A percentile compares a stretch with the other conserved stretches of the same genome.
Conservation (phyloP, 1,140 invertebrate genomes). For the Hirudo medicinalis region DNA sequence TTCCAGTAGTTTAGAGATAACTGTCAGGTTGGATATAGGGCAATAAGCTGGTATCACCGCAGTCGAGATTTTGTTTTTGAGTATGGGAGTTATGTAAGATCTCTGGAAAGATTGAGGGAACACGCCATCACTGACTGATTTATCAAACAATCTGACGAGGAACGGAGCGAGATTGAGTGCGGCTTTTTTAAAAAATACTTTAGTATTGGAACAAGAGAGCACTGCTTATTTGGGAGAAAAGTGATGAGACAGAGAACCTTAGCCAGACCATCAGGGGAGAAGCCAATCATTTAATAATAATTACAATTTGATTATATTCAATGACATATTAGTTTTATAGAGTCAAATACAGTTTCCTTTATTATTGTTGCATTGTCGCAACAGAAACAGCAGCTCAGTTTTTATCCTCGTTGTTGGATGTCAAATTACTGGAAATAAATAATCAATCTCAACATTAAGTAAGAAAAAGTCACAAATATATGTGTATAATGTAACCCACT, state of each 20-base stretch:
- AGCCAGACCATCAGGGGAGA: neutral
- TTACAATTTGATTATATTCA: too few relatives aligned
- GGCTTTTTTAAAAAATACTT: neutral
- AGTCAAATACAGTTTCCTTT: too few relatives aligned
- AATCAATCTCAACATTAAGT: too few relatives aligned
- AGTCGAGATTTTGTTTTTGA: neutral
- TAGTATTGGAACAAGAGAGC: neutral
- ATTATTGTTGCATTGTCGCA: too few relatives aligned
- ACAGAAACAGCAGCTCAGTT: too few relatives aligned
- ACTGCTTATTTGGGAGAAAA: neutral
- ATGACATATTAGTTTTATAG: too few relatives aligned
- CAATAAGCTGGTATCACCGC: neutral
- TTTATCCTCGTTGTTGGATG: too few relatives aligned
- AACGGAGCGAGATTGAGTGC: neutral
- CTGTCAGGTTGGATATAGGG: neutral
- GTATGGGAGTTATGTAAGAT: too few relatives aligned
- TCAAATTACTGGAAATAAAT: too few relatives aligned
- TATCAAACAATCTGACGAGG: neutral
- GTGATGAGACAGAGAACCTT: neutral
- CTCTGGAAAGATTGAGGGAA: neutral
- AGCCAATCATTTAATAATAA: too few relatives aligned
- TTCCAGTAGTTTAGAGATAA: constrained; percentile 4
- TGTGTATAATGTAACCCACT: neutral
- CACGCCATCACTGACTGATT: neutral
- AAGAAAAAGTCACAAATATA: too few relatives aligned